Base-by-base conservation (phyloP, 2,797 vertebrate genomes). In the Premnoplex brunnescens region DNA sequence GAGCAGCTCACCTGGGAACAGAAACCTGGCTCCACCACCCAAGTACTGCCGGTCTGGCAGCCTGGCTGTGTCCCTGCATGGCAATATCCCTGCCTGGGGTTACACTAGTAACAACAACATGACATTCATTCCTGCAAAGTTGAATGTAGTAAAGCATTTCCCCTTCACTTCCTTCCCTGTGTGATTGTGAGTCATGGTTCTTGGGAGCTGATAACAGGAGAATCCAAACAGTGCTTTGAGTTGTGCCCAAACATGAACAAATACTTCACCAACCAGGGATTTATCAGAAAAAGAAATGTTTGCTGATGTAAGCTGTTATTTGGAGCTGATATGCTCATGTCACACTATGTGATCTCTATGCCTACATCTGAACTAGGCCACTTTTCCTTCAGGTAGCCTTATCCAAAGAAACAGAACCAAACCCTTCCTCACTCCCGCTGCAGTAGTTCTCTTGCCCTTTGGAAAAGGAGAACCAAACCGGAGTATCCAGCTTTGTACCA, bases 81-180 rank as follows among this genome's bases (percentile, higher is more conserved):
- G 52, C 43, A 72, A 41, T 75, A 82, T 66, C 52, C 37, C 55
- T 78, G 58, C 71, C 75, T 83, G 56, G 56, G 63, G 28, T 76
- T 89, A 74, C 6, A 1, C 58, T 46, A 28, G 52, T 58, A 77
- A 74, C 72, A 93, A 30, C 72, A 94, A 69, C 56, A 52, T 66
- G 63, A 55, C 68, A 76, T 82, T 81, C 6, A 19, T 52, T 87
- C 68, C 60, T 79, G 87, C 48, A 56, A 13, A 83, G 52, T 27
- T 18, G 1, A 60, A 94, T 56, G 41, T 63, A 91, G 78, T 88
- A 89, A 91, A 89, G 76, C 58, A 84, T 88, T 91, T 90, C 54
- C 85, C 39, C 56, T 85, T 89, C 36, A 21, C 91, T 96, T 92
- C 85, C 72, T 92, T 79, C 73, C 58, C 58, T 24, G 34, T 80